A percentile compares a stretch with the other conserved stretches of the same genome.
These are phyloP conservation scores for Clivina fossor DNA, from an alignment of 2,888 invertebrate genomes.

Conservation along the genomic window DNA sequence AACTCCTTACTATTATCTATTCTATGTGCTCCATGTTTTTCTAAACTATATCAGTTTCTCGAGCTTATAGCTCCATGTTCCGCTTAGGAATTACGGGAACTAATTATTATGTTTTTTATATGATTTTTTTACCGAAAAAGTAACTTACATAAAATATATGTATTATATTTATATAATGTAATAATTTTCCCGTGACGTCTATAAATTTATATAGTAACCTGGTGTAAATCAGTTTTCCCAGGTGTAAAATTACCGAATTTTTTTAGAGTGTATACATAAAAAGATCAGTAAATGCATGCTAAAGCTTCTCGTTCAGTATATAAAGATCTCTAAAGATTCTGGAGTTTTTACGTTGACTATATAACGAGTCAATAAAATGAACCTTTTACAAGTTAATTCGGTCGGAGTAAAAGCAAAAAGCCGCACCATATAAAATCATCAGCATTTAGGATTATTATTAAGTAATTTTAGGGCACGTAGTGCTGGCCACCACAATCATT, in stretches of 20 bases:
- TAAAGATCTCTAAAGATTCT: not conserved
- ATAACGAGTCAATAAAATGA: conserved; percentile 31
- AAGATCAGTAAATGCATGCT: not conserved
- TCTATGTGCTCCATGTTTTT: no score
- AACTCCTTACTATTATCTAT: no score
- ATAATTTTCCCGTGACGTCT: no score
- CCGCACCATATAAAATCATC: not conserved
- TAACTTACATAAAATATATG: no score
- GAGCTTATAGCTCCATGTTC: not conserved
- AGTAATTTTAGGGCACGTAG: conserved; percentile 7
- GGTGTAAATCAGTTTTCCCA: no score
- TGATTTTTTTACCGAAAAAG: not conserved
- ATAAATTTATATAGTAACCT: no score
- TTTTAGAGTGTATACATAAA: not conserved
- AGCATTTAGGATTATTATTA: conserved; percentile 16
- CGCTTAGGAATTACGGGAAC: no score
- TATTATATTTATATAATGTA: no score
- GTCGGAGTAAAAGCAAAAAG: not conserved
- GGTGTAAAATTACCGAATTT: no score
- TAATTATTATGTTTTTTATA: not conserved
- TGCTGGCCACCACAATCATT: not conserved
- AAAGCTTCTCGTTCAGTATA: not conserved
- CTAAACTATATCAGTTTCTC: not conserved
- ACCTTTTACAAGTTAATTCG: conserved; percentile 33
- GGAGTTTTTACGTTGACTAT: conserved; percentile 14